A percentile compares a stretch with the other conserved stretches of the same genome.
These are phyloP conservation scores for Pipra filicauda DNA, from an alignment of 2,113 vertebrate genomes.

Conservation along the genomic window DNA sequence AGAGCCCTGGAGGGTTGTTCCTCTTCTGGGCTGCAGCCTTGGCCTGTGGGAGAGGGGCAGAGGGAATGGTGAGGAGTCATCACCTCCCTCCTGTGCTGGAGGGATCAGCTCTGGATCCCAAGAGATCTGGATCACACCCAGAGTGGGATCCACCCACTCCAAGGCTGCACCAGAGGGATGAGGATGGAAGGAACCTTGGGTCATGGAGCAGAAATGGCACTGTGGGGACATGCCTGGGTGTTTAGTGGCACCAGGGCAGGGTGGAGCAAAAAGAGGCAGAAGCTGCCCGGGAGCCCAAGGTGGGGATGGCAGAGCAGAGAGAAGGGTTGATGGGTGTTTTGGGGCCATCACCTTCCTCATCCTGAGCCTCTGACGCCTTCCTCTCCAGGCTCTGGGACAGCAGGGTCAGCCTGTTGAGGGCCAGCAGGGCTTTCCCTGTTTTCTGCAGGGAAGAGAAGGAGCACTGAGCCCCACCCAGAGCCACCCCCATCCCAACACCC, in stretches of 20 bases:
- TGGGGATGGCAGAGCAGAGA: background rate
- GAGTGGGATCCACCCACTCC: fast-evolving
- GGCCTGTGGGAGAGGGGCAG: constrained; percentile 41
- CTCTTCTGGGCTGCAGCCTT: constrained; percentile 61
- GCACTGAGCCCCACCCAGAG: background rate
- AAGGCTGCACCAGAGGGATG: background rate
- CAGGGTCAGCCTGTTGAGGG: constrained; percentile 81
- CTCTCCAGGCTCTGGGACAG: constrained; percentile 74
- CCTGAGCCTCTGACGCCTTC: constrained; percentile 41
- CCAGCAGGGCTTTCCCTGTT: constrained; percentile 86
- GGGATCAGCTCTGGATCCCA: background rate
- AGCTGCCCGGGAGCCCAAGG: background rate
- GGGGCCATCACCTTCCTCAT: constrained; percentile 35
- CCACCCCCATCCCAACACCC: fast-evolving
- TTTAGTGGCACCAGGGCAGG: background rate
- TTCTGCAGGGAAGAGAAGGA: constrained; percentile 67
- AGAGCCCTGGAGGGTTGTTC: constrained; percentile 65
- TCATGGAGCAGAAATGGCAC: background rate
- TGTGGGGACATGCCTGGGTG: fast-evolving
- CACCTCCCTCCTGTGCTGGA: background rate
- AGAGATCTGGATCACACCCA: background rate
- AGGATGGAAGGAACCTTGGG: background rate
- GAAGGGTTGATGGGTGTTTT: fast-evolving
- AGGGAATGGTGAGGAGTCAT: background rate
- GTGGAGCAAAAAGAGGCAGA: background rate